Base-by-base conservation (phyloP, 2,113 vertebrate genomes). In the Bungarus multicinctus region DNA sequence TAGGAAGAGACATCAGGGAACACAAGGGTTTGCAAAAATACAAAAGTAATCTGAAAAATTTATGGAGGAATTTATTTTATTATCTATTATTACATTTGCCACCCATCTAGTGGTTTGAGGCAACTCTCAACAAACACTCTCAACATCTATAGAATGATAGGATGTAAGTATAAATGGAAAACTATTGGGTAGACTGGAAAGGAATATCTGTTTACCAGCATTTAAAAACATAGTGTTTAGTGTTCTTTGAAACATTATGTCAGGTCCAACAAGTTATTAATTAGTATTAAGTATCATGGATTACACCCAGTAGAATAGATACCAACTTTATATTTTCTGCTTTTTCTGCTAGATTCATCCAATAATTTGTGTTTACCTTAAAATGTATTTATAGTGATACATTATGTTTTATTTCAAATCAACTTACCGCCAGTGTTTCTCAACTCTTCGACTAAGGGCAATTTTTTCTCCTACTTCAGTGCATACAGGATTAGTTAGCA, bases 401-500 rank as follows among this genome's bases (percentile, higher is more conserved):
- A 45, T 6, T 45, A 74, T 18, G 52, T 47, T 27, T 88, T 91
- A 74, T 20, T 25, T 34, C 11, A 45, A 18, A 89, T 10, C 85
- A 95, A 97, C 98, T 99, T 95, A 99, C 99, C 99, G 98, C 99
- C 99, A 99, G 87, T 99, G 99, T 96, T 99, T 99, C 96, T 99
- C 99, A 97, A 99, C 99, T 96, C 99, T 98, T 94, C 99, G 98
- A 95, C 99, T 99, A 93, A 99, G 98, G 39, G 99, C 99, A 95
- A 99, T 99, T 98, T 99, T 99, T 98, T 99, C 99, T 93, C 99
- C 99, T 52, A 99, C 99, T 98, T 99, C 99, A 22, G 99, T 99
- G 97, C 99, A 99, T 11, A 99, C 99, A 10, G 99, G 99, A 96
- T 99, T 99, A 89, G 99, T 99, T 27, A 99, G 97, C 93, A 99